Evolutionary conservation across 2,113 vertebrate genomes (phyloP), one percentile per base, ranked within the genome.

Genomic region (Hydrolagus affinis): DNA sequence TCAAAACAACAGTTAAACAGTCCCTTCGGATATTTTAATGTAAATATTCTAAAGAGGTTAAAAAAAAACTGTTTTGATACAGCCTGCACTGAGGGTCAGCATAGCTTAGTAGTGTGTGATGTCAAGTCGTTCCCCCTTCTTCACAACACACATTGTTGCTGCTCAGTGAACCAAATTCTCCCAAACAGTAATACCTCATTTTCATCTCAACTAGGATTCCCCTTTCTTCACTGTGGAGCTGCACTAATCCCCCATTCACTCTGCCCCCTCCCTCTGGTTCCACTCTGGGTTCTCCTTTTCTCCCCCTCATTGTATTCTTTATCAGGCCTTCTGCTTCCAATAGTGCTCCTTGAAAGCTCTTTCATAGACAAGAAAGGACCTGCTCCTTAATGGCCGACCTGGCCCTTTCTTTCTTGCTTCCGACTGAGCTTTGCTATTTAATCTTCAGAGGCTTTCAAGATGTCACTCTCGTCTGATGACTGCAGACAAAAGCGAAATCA

Each of bases 71-170:
- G 92, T 92, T 94, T 94, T 94, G 92, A 93, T 92, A 92, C 91
- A 91, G 93, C 93, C 93, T 92, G 93, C 91, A 91, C 93, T 91
- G 93, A 92, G 94, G 90, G 90, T 92, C 95, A 93, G 95, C 95
- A 95, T 94, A 95, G 95, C 96, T 95, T 96, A 94, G 95, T 96
- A 96, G 95, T 96, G 94, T 95, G 94, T 95, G 94, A 95, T 97
- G 96, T 97, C 96, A 96, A 98, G 95, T 96, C 78, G 44, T 66
- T 62, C 78, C 62, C 77, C 25, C 25, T 64, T 95, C 95, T 95
- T 97, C 95, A 96, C 95, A 96, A 95, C 95, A 96, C 90, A 95
- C 94, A 95, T 96, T 97, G 95, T 98, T 85, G 76, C 89, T 96
- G 95, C 90, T 93, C 95, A 94, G 94, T 96, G 96, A 96, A 97